Conservation (phyloP, 2,797 vertebrate species). For the Myotis vivesi region DNA sequence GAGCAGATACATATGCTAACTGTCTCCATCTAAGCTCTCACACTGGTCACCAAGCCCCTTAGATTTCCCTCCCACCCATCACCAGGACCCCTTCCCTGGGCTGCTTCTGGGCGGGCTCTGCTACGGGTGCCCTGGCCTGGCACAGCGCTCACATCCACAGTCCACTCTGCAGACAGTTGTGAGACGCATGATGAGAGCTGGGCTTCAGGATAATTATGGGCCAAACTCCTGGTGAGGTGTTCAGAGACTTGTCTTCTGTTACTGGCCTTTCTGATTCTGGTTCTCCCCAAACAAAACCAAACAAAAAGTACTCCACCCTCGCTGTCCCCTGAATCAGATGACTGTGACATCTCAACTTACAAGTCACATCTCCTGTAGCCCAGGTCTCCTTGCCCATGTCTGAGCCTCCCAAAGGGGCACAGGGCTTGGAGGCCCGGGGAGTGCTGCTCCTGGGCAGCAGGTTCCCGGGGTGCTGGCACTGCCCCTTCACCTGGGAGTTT, state of each 20-base stretch:
- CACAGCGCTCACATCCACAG: not conserved
- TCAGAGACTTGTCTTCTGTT: not conserved
- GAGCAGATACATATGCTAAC: not conserved
- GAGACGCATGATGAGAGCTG: not conserved
- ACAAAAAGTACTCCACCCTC: not conserved
- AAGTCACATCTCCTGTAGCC: not conserved
- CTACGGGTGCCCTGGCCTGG: not conserved
- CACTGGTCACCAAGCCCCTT: no score
- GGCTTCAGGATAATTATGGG: not conserved
- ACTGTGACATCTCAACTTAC: not conserved
- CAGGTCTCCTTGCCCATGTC: not conserved
- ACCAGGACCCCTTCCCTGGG: not conserved
- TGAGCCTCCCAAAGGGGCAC: not conserved
- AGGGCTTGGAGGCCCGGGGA: accelerated
- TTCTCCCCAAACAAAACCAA: not conserved
- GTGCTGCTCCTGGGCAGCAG: not conserved
- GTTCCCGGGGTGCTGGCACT: no score
- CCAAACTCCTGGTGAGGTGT: not conserved
- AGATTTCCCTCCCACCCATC: not conserved
- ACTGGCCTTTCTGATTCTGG: not conserved
- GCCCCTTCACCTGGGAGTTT: not conserved
- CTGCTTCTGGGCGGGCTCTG: not conserved
- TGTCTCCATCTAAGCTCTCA: not conserved
- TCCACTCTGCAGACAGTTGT: not conserved
- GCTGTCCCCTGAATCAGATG: not conserved